These are phyloP conservation scores for Crambe crambe DNA, from an alignment of 37 sponge, comb jelly and placozoan genomes.

Conservation along the genomic window DNA sequence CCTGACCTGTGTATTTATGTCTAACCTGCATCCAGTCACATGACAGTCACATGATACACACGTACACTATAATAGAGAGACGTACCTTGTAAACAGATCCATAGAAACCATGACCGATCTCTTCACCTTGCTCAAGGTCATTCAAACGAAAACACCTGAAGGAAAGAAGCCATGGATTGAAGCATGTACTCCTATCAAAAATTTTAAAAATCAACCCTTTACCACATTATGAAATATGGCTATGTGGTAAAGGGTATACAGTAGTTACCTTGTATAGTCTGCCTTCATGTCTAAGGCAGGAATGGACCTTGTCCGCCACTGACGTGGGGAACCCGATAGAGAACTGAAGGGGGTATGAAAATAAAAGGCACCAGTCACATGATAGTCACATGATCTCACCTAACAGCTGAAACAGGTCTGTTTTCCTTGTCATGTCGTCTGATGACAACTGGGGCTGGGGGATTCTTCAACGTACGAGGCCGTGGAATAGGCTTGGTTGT, in stretches of 20 bases:
- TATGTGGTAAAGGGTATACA: too few relatives aligned
- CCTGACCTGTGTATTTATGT: constrained; percentile 74
- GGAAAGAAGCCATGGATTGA: constrained; percentile 1
- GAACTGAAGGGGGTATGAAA: neutral
- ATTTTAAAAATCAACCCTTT: neutral
- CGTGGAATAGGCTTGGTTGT: neutral
- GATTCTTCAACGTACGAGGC: neutral
- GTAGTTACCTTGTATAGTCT: constrained; percentile 43
- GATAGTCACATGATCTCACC: neutral
- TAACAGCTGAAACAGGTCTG: constrained; percentile 12
- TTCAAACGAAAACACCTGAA: constrained; percentile 68
- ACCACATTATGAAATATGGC: too few relatives aligned
- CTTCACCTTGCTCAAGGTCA: constrained; percentile 80
- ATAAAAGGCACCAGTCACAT: neutral
- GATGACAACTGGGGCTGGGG: neutral
- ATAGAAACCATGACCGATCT: constrained; percentile 84
- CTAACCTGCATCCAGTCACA: constrained; percentile 40
- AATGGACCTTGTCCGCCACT: constrained; percentile 45
- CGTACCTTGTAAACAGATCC: constrained; percentile 80
- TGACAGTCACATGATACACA: neutral
- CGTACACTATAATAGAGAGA: neutral
- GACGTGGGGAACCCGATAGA: neutral
- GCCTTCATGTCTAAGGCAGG: constrained; percentile 51
- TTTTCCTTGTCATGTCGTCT: neutral
- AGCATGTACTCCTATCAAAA: neutral